Conservation (phyloP, 1,140 invertebrate genomes). For the Lithobius niger region DNA sequence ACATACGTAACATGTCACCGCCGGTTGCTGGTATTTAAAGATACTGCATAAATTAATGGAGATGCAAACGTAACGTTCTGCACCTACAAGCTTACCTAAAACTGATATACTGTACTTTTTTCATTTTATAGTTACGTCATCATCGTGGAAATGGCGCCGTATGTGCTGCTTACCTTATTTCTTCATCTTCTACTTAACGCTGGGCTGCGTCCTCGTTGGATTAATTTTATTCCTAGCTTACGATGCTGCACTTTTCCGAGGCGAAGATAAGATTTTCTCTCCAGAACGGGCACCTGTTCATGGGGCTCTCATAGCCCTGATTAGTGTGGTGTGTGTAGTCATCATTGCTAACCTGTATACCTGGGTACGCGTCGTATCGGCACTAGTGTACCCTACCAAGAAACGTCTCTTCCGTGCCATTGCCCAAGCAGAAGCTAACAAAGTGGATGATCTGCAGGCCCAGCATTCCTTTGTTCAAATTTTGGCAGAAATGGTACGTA, state of each 20-base stretch:
- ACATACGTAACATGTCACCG: no score
- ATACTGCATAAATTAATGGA: no score
- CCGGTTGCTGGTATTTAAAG: no score
- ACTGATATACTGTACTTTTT: conserved; percentile 15
- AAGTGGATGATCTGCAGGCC: conserved; percentile 44
- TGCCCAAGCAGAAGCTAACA: conserved; percentile 57
- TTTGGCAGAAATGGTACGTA: conserved; percentile 71
- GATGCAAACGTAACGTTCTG: no score
- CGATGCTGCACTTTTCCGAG: conserved; percentile 3
- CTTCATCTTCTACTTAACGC: conserved; percentile 34
- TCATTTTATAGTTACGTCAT: conserved; percentile 28
- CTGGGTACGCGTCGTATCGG: conserved; percentile 51
- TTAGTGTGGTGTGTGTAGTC: conserved; percentile 41
- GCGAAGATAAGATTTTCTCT: conserved; percentile 6
- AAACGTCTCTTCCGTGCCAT: conserved; percentile 3
- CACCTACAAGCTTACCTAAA: neutral
- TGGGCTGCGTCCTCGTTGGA: conserved; percentile 30
- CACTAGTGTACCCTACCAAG: conserved; percentile 35
- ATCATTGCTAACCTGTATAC: conserved; percentile 76
- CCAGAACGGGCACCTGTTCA: no score
- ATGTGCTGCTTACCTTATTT: conserved; percentile 76
- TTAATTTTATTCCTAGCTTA: conserved; percentile 25
- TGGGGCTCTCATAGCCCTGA: conserved; percentile 32
- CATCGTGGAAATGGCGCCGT: conserved; percentile 61
- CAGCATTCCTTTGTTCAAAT: conserved; percentile 73